A percentile compares a stretch with the other conserved stretches of the same genome.
Evolutionary conservation across 2,113 vertebrate species (phyloP).

Genomic region (Hassar affinis): DNA sequence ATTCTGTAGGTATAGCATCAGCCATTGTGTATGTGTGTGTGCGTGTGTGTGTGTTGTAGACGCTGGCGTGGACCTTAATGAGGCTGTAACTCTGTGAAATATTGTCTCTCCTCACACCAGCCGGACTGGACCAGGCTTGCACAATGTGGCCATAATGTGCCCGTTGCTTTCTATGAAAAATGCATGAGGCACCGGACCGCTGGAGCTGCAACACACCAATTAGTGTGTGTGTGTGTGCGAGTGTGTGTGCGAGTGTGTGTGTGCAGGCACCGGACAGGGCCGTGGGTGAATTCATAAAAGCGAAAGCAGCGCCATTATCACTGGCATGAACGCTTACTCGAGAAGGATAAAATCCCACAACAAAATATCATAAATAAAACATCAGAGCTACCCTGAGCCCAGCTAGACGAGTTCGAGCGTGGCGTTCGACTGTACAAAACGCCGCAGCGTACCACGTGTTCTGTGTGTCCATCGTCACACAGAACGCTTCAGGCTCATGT

Average conservation of each 20-base stretch:
- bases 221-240: too few species aligned
- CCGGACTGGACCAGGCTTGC: slow-evolving; percentile 52
- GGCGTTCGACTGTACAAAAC: neutral
- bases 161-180: slow-evolving; percentile 72
- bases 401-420: neutral
- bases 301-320: slow-evolving; percentile 63
- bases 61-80: slow-evolving; percentile 54
- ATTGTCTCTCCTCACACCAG: slow-evolving; percentile 60
- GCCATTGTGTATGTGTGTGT: slow-evolving; percentile 19
- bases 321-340: slow-evolving; percentile 15
- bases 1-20: slow-evolving; percentile 34
- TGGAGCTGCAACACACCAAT: slow-evolving; percentile 62
- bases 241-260: too few species aligned
- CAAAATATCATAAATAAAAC: slow-evolving; percentile 29
- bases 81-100: slow-evolving; percentile 62
- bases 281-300: slow-evolving; percentile 69
- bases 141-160: slow-evolving; percentile 68
- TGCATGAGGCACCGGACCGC: slow-evolving; percentile 66
- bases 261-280: slow-evolving; percentile 61
- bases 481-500: too few species aligned
- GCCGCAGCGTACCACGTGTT: neutral
- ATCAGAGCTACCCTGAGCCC: slow-evolving; percentile 1
- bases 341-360: slow-evolving; percentile 13
- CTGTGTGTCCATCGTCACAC: too few species aligned
- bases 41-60: slow-evolving; percentile 32